These are phyloP conservation scores for Neofelis nebulosa DNA, from an alignment of 2,113 vertebrate genomes.

Conservation along the genomic window DNA sequence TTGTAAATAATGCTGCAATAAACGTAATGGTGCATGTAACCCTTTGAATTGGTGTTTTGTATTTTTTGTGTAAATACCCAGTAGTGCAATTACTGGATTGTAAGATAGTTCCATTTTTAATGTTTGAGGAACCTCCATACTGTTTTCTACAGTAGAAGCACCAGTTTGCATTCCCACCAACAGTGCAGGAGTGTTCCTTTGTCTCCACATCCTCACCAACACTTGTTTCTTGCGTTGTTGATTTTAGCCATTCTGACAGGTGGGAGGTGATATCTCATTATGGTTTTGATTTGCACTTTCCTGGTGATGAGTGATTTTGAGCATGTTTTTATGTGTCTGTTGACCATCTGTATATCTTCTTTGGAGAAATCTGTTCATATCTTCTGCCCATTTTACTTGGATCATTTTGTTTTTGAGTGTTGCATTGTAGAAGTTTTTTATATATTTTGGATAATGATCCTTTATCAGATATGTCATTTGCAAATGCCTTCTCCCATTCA, in stretches of 20 bases:
- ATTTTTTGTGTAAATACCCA: background rate
- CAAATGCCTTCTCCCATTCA: background rate
- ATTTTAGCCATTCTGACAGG: background rate
- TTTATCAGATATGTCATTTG: background rate
- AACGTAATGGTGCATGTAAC: background rate
- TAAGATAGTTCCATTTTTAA: background rate
- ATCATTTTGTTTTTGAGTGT: background rate
- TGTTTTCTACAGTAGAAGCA: background rate
- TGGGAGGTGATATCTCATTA: background rate
- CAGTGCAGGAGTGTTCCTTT: background rate
- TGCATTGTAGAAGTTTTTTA: background rate
- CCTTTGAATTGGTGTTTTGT: background rate
- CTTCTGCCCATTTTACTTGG: background rate
- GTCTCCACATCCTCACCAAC: background rate
- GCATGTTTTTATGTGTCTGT: background rate
- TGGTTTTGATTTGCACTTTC: background rate
- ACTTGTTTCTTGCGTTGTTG: background rate
- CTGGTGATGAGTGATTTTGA: background rate
- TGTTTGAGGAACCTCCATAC: background rate
- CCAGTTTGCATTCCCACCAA: background rate
- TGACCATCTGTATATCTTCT: background rate
- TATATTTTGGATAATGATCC: background rate
- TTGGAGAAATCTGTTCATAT: background rate
- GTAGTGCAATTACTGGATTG: background rate
- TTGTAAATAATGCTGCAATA: background rate